phyloP scores from a whole-genome alignment of 2,888 invertebrate genomes.

The Trissolcus japonicus region DNA sequence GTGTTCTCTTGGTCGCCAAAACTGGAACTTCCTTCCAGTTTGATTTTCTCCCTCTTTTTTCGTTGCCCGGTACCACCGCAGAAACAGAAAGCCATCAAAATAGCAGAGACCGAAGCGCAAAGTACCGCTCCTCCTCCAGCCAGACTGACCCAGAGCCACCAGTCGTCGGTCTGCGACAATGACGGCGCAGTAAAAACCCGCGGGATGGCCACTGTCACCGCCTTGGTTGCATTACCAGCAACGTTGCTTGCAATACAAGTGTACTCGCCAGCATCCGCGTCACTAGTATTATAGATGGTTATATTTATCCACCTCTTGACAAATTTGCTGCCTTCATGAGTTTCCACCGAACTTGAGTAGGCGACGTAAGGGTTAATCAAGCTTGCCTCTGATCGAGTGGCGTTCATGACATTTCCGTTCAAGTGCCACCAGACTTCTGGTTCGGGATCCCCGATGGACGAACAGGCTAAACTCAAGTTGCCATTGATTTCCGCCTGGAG shows the following conservation, averaged over 20 bases:
- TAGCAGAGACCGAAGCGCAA: slow-evolving; percentile 80
- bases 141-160: slow-evolving; percentile 84
- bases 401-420: slow-evolving; percentile 82
- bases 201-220: slow-evolving; percentile 81
- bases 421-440: slow-evolving; percentile 90
- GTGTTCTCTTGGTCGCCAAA: slow-evolving; percentile 90
- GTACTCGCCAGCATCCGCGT: slow-evolving; percentile 89
- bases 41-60: slow-evolving; percentile 80
- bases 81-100: slow-evolving; percentile 79
- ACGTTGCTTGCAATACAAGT: slow-evolving; percentile 87
- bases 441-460: slow-evolving; percentile 88
- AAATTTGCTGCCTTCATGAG: slow-evolving; percentile 48
- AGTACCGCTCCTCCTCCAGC: slow-evolving; percentile 85
- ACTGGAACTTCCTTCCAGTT: slow-evolving; percentile 87
- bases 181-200: slow-evolving; percentile 87
- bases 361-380: slow-evolving; percentile 54
- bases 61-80: slow-evolving; percentile 77
- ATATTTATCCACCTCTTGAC: slow-evolving; percentile 85
- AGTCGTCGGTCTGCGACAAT: slow-evolving; percentile 83
- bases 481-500: slow-evolving; percentile 87
- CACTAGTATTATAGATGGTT: slow-evolving; percentile 88
- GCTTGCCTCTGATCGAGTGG: slow-evolving; percentile 62
- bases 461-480: slow-evolving; percentile 88
- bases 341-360: slow-evolving; percentile 60
- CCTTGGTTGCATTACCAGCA: slow-evolving; percentile 77